A percentile compares a stretch with the other conserved stretches of the same genome.
Conservation (phyloP, 2,113 vertebrate genomes). For the Pseudonaja textilis region DNA sequence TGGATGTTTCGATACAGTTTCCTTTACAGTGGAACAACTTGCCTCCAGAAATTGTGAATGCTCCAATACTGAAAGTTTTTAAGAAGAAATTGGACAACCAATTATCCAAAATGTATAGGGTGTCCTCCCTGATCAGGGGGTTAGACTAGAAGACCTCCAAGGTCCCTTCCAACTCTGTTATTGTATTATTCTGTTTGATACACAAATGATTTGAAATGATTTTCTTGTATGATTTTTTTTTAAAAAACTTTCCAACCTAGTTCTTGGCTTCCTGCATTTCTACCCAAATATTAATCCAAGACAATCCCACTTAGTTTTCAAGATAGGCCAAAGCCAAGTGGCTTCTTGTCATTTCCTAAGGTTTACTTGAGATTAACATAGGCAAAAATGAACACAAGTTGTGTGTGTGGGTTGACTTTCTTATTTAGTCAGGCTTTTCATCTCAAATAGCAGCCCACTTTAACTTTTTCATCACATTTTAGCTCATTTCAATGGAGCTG, state of each 20-base stretch:
- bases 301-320: neutral
- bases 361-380: neutral
- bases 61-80: too few relatives aligned
- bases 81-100: too few relatives aligned
- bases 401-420: neutral
- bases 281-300: neutral
- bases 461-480: neutral
- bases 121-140: neutral
- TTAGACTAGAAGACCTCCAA: neutral
- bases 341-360: neutral
- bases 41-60: too few relatives aligned
- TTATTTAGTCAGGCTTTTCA: neutral
- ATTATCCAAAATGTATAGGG: too few relatives aligned
- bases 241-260: neutral
- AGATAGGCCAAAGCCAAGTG: neutral
- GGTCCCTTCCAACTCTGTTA: neutral
- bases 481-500: neutral
- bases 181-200: neutral
- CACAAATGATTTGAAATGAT: neutral
- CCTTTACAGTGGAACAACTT: too few relatives aligned
- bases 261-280: neutral
- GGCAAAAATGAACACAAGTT: neutral
- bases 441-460: neutral
- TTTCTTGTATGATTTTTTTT: neutral
- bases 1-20: too few relatives aligned